phyloP scores from a whole-genome alignment of 1,140 invertebrate species.

The Drosophila varians region DNA sequence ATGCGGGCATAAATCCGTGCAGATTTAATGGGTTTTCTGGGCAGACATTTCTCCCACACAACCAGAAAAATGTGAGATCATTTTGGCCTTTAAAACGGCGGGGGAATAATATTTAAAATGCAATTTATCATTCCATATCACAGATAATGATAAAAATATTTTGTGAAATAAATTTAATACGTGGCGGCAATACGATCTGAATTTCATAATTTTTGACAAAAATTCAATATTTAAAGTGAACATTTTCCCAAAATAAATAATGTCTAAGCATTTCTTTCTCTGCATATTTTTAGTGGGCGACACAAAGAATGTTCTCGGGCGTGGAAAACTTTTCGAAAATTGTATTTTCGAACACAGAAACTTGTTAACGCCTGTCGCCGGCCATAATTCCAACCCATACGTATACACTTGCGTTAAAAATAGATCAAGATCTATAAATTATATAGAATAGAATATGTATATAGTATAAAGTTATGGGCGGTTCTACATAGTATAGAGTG shows the following conservation, averaged over 20 bases:
- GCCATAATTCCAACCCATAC: conserved; percentile 54
- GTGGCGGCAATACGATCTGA: not conserved
- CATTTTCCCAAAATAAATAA: not conserved
- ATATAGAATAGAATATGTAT: conserved; percentile 10
- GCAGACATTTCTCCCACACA: conserved; percentile 13
- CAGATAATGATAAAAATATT: not conserved
- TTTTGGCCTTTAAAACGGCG: conserved; percentile 3
- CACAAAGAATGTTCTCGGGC: conserved; percentile 39
- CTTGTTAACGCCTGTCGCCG: conserved; percentile 70
- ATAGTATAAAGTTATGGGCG: not conserved
- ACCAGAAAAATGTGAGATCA: not conserved
- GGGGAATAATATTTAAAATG: conserved; percentile 7
- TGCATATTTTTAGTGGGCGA: conserved; percentile 32
- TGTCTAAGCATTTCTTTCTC: conserved; percentile 4
- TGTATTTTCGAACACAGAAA: conserved; percentile 38
- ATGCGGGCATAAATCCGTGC: conserved; percentile 56
- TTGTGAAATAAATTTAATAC: not conserved
- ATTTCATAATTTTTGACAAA: not conserved
- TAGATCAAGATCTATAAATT: conserved; percentile 48
- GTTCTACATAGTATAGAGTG: conserved; percentile 12
- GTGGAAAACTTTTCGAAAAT: conserved; percentile 67
- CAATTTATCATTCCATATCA: conserved; percentile 1
- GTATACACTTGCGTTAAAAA: conserved; percentile 45
- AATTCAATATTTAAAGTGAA: not conserved
- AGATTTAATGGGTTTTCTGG: conserved; percentile 42